These are phyloP conservation scores for Aleadryas rufinucha DNA, from an alignment of 2,113 vertebrate species.

Conservation along the genomic window DNA sequence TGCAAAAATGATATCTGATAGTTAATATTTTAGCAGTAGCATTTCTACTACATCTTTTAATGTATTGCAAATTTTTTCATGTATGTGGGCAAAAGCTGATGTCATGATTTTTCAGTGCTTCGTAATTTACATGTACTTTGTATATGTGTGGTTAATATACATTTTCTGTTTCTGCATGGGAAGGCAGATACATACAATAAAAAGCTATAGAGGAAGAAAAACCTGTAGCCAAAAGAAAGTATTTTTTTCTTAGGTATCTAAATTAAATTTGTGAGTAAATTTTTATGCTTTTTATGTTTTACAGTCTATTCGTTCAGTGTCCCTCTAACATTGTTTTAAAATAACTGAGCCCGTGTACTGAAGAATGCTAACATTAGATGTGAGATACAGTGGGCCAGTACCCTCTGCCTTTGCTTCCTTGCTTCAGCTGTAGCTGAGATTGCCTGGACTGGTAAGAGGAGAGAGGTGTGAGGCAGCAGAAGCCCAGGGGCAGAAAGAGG, in stretches of 20 bases:
- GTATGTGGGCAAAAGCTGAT: neutral
- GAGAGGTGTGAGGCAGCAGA: neutral
- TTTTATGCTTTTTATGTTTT: neutral
- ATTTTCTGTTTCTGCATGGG: neutral
- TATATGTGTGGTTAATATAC: neutral
- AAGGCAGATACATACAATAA: neutral
- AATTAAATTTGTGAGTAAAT: neutral
- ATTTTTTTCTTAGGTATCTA: neutral
- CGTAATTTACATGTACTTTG: rapidly evolving
- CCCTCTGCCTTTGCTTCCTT: neutral
- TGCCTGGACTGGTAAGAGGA: neutral
- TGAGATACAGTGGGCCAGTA: neutral
- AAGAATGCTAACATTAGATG: neutral
- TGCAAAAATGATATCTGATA: neutral
- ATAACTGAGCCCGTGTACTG: neutral
- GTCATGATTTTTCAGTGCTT: neutral
- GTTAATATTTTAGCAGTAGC: neutral
- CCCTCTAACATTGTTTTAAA: neutral
- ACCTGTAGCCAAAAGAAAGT: neutral
- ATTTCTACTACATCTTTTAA: neutral
- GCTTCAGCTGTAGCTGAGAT: neutral
- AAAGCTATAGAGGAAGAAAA: neutral
- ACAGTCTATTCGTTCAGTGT: neutral
- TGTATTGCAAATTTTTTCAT: neutral
- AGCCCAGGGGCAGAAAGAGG: neutral